Conservation (phyloP, 2,113 vertebrate genomes). For the Sardina pilchardus region DNA sequence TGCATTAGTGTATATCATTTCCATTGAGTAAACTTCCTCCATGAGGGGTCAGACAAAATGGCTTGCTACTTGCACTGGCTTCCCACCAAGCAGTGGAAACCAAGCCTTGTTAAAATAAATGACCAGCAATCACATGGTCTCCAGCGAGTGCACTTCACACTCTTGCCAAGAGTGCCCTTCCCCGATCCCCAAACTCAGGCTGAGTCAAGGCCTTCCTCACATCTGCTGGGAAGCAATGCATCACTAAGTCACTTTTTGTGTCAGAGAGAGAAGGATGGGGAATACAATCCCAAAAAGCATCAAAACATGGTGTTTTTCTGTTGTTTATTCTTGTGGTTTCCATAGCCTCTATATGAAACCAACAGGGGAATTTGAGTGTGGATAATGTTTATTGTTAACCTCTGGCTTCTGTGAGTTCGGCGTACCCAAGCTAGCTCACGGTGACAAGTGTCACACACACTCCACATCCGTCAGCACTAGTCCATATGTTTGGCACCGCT, state of each 20-base stretch:
- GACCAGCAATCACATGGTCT: conserved; percentile 10
- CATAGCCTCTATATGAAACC: too few species aligned
- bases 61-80: neutral
- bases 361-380: too few species aligned
- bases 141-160: neutral
- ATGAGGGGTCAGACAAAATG: neutral
- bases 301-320: too few species aligned
- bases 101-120: conserved; percentile 13
- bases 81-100: conserved; percentile 12
- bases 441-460: neutral
- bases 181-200: neutral
- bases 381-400: too few species aligned
- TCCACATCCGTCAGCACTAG: neutral
- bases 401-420: too few species aligned
- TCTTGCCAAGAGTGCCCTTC: neutral
- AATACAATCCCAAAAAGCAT: too few species aligned
- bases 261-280: too few species aligned
- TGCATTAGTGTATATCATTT: neutral
- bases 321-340: too few species aligned
- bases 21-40: neutral
- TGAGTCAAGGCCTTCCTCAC: neutral
- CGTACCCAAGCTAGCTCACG: neutral
- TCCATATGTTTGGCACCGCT: neutral
- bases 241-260: too few species aligned
- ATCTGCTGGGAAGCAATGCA: neutral